A percentile compares a stretch with the other conserved stretches of the same genome.
Conservation (phyloP, 1,140 invertebrate genomes). For the Apis florea region DNA sequence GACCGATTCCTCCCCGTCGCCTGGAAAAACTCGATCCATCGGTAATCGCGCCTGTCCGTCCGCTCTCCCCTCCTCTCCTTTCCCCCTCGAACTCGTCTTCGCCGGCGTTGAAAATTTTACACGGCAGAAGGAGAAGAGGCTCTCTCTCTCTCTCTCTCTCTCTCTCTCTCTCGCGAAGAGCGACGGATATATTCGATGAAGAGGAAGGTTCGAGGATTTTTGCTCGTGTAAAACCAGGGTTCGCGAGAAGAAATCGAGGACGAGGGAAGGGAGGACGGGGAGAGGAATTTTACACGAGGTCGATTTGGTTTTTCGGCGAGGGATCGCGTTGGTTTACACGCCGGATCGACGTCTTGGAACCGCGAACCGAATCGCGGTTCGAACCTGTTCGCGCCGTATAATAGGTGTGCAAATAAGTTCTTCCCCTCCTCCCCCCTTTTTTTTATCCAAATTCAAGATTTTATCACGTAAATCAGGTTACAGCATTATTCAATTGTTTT, state of each 20-base stretch:
- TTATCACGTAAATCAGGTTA: too few species aligned
- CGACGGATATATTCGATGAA: neutral
- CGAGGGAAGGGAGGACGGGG: neutral
- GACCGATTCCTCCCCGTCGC: constrained; percentile 12
- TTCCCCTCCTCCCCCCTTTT: too few species aligned
- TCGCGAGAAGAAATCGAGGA: neutral
- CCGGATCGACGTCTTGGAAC: constrained; percentile 4
- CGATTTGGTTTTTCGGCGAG: constrained; percentile 17
- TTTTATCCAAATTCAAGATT: too few species aligned
- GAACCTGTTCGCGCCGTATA: too few species aligned
- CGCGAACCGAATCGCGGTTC: too few species aligned
- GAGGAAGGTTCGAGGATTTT: too few species aligned
- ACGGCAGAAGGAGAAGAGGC: too few species aligned
- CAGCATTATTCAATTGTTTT: too few species aligned
- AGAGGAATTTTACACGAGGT: neutral
- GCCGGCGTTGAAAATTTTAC: neutral
- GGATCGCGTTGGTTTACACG: constrained; percentile 12
- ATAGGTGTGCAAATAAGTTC: too few species aligned
- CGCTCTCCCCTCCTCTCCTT: neutral
- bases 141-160: too few species aligned
- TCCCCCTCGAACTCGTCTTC: too few species aligned
- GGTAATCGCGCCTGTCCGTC: neutral
- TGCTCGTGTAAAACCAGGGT: neutral
- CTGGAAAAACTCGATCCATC: constrained; percentile 7
- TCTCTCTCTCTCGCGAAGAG: too few species aligned